Evolutionary conservation across 2,113 vertebrate species (phyloP), one percentile per base, ranked within the genome.

Genomic region (Clupea harengus): DNA sequence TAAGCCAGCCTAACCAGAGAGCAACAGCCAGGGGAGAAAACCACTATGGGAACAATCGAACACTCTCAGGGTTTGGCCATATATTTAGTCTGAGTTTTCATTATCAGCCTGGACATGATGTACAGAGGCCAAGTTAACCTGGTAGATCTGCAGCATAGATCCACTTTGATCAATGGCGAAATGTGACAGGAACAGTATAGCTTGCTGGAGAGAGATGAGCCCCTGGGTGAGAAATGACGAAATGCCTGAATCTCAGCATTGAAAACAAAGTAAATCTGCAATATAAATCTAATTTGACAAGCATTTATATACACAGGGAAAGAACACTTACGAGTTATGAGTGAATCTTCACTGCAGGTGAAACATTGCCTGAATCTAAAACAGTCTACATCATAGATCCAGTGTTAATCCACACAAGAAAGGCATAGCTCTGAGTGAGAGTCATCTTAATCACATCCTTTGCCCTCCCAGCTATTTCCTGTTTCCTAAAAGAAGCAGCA

Each of bases 391-490:
- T 22, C 60, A 64, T n/a, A 64, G 7, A 22, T 64, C 60, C 39
- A 25, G 20, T 64, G 7, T 32, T 2, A 32, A 32, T 15, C 2
- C 25, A 39, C 72, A 32, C 72, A 39, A 72, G 64, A 72, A 8
- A 72, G 13, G 64, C 64, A 11, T 8, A 6, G 22, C n/a, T 28
- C n/a, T 25, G 64, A 28, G 11, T 2, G 25, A 39, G 39, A 44
- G 32, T 78, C 17, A 78, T 3, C 39, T 2, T 25, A 28, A 32
- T 28, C 64, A 32, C 13, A 44, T 32, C 28, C 72, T 44, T 78
- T 39, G 25, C 72, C 15, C 13, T 78, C 72, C 72, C 28, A 78
- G 72, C 72, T 78, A 78, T 78, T 78, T 78, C 72, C 72, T 78
- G 72, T 78, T 78, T 39, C 72, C 28, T 78, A 78, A 78, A 78